Evolutionary conservation across 2,797 vertebrate genomes (phyloP).

Genomic region (Oreonectes daqikongensis): DNA sequence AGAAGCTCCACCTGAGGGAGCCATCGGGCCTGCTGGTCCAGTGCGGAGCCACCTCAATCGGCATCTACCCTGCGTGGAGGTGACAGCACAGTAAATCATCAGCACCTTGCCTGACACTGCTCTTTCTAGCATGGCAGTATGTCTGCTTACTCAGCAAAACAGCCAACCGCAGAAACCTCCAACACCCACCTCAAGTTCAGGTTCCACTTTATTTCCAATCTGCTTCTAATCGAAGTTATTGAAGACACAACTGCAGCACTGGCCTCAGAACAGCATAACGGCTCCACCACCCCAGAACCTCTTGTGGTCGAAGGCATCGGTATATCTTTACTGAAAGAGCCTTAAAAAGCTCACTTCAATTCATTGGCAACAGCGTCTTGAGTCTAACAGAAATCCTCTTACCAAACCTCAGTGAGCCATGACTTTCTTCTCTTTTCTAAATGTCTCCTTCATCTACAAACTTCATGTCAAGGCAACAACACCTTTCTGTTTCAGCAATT

Average conservation of each 20-base stretch:
- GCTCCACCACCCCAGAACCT: neutral
- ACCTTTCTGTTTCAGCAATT: conserved; percentile 6
- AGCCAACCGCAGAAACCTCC: neutral
- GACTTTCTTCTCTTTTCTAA: neutral
- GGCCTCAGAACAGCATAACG: neutral
- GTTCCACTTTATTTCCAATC: conserved; percentile 15
- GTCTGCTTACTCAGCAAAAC: conserved; percentile 47
- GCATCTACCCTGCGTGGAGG: neutral
- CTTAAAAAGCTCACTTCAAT: neutral
- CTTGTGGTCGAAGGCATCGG: neutral
- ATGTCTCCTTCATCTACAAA: neutral
- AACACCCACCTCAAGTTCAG: neutral
- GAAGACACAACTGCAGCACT: conserved; percentile 2
- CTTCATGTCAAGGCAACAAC: neutral
- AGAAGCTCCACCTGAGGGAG: neutral
- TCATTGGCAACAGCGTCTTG: neutral
- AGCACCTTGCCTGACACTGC: conserved; percentile 32
- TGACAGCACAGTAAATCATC: conserved; percentile 49
- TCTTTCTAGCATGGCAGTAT: conserved; percentile 36
- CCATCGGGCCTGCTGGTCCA: neutral
- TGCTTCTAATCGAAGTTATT: conserved; percentile 5
- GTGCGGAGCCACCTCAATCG: neutral
- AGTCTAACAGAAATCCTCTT: conserved; percentile 19
- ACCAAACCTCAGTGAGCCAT: neutral
- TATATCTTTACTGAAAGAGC: neutral